Base-by-base conservation (phyloP, 30 jellyfish, hydroid and myxozoan species). In the Turritopsis rubra region DNA sequence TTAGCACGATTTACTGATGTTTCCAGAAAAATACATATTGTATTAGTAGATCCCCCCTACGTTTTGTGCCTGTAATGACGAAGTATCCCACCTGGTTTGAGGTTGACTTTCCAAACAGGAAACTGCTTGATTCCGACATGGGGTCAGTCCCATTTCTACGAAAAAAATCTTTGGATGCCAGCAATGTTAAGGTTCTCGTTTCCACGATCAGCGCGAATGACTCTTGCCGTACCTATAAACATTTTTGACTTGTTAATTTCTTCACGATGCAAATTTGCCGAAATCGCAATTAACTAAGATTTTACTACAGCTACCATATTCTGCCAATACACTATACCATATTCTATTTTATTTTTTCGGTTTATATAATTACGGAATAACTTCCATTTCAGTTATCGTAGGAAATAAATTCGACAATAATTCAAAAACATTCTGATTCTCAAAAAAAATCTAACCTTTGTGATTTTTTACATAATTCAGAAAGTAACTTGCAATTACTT, bases 151-250 rank as follows among this genome's bases (percentile, higher is more conserved):
- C 77, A 23, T 68, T 27, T 68, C 77, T 68, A n/a, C 77, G 4
- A 68, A 68, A 19, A n/a, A 68, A 68, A 27, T 68, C 77, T 23
- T 68, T 68, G 77, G 31, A 68, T 68, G 77, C 31, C 77, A n/a
- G 8, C 77, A n/a, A 68, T 68, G 77, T 68, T 68, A 68, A 27
- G 30, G 30, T 68, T 68, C 30, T 68, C 7, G 0, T 23, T 68
- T n/a, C 77, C 77, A 68, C 0, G 28, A 27, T 68, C 77, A n/a
- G 77, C 77, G 30, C 77, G 77, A n/a, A 68, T 27, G 77, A 68
- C 30, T 68, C 7, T 68, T 27, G 77, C 77, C 28, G 77, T 68
- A 68, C 77, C 77, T 68, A 68, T 16, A 41, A 41, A 41, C 60
- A 41, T 41, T 41, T 41, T 41, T 41, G 9, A 41, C 60, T 41